Percentiles rank a stretch among this genome's conserved stretches.
phyloP scores from a whole-genome alignment of 2,888 invertebrate genomes.

The Baronia brevicornis region DNA sequence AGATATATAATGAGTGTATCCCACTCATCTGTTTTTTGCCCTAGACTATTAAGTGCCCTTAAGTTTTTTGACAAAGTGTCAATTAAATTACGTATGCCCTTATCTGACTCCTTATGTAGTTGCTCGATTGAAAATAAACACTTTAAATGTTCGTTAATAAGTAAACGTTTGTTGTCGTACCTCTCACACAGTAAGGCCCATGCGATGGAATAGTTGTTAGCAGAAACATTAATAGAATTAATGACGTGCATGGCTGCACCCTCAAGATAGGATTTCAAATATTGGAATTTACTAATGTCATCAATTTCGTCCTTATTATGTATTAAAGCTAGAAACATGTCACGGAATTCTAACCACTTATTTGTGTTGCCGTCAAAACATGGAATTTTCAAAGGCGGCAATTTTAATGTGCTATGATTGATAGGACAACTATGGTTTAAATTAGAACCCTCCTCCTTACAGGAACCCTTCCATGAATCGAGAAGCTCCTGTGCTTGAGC shows the following conservation, averaged over 20 bases:
- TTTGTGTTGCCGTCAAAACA: background rate
- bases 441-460: background rate
- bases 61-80: constrained; percentile 14
- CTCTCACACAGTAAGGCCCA: too few relatives aligned
- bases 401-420: background rate
- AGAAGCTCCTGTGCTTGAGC: background rate
- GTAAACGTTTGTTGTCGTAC: too few relatives aligned
- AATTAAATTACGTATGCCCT: constrained; percentile 9
- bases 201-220: too few relatives aligned
- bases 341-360: constrained; percentile 2
- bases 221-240: background rate
- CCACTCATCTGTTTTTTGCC: constrained; percentile 13
- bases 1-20: constrained; percentile 14
- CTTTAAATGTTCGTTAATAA: too few relatives aligned
- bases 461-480: background rate
- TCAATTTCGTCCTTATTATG: background rate
- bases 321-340: background rate
- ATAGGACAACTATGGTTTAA: background rate
- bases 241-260: constrained; percentile 1
- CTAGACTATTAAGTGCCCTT: constrained; percentile 8
- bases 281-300: constrained; percentile 1
- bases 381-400: constrained; percentile 1
- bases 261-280: background rate
- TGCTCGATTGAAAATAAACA: constrained; percentile 13
- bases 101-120: constrained; percentile 8